Conservation (phyloP, 2,113 vertebrate genomes). For the Callaeas wilsoni region DNA sequence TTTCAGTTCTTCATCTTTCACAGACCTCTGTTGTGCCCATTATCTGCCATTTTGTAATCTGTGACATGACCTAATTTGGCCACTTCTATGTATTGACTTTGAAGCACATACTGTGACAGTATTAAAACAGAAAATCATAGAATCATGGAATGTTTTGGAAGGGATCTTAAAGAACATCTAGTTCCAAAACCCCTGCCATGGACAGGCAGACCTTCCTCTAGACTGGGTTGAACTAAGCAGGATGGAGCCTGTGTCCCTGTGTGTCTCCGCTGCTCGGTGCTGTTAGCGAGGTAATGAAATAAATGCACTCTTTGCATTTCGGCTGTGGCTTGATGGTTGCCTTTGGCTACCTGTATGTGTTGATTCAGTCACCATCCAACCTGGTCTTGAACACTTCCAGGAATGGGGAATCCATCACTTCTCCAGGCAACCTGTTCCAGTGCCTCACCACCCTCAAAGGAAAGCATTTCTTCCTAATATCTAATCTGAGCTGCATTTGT, state of each 20-base stretch:
- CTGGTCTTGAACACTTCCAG: not conserved
- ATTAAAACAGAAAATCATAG: not conserved
- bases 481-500: not conserved
- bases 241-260: not conserved
- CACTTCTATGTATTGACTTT: not conserved
- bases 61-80: not conserved
- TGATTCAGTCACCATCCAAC: not conserved
- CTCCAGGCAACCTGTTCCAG: not conserved
- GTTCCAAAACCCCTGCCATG: not conserved
- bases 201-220: not conserved
- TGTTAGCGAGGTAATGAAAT: not conserved
- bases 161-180: not conserved
- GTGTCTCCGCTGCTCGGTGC: accelerated
- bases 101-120: not conserved
- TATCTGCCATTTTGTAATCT: not conserved
- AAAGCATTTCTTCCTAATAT: not conserved
- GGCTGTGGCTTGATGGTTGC: not conserved
- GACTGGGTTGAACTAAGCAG: not conserved
- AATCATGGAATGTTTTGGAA: not conserved
- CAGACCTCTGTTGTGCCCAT: not conserved
- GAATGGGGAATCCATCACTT: not conserved
- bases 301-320: not conserved
- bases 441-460: not conserved
- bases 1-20: not conserved
- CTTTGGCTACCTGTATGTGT: not conserved